Evolutionary conservation across 2,797 vertebrate species (phyloP).

Genomic region (Epinephelus malabaricus): DNA sequence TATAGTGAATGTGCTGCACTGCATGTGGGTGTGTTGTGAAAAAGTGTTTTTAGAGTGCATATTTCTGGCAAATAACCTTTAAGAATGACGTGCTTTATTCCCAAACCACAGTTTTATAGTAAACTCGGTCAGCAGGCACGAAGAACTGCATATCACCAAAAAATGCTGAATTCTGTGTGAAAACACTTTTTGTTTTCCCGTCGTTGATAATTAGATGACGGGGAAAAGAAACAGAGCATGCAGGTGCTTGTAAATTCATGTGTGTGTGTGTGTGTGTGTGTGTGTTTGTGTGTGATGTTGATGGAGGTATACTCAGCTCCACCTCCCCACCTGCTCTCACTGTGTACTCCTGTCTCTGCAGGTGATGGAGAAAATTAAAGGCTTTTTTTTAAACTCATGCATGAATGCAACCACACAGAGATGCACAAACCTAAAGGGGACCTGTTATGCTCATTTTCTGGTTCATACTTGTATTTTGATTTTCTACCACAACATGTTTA

Average conservation of each 20-base stretch:
- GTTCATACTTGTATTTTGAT: too few relatives aligned
- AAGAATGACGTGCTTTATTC: constrained; percentile 30
- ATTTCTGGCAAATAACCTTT: constrained; percentile 31
- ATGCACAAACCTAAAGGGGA: neutral
- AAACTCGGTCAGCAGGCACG: constrained; percentile 5
- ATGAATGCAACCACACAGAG: constrained; percentile 12
- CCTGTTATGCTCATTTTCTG: too few relatives aligned
- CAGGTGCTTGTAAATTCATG: constrained; percentile 32
- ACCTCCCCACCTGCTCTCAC: constrained; percentile 66
- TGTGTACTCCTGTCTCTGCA: constrained; percentile 37
- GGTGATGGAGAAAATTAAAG: constrained; percentile 12
- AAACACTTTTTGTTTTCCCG: neutral
- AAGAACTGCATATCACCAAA: neutral
- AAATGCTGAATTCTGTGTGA: constrained; percentile 13
- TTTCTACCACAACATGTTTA: too few relatives aligned
- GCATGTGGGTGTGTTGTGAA: constrained; percentile 16
- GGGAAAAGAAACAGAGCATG: constrained; percentile 8
- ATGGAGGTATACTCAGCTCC: constrained; percentile 46
- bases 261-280: constrained; percentile 20
- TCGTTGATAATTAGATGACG: constrained; percentile 23
- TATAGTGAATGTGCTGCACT: constrained; percentile 1
- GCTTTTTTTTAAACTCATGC: constrained; percentile 1
- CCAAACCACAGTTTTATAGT: constrained; percentile 18
- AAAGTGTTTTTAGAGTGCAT: constrained; percentile 7
- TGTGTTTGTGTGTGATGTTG: constrained; percentile 17